These are phyloP conservation scores for Tribolium castaneum DNA, from an alignment of 1,140 invertebrate species.

Conservation along the genomic window DNA sequence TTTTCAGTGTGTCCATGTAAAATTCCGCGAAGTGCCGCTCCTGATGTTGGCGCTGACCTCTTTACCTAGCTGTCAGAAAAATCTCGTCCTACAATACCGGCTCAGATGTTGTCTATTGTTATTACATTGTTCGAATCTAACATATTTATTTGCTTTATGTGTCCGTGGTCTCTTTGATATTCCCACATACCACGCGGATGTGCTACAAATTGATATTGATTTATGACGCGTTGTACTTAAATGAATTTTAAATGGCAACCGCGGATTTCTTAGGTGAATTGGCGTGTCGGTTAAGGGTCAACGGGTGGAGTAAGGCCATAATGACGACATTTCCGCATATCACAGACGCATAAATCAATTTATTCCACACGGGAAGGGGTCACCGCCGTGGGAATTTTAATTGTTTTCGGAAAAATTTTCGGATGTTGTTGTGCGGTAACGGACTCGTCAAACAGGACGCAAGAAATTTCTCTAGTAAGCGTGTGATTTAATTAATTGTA, in stretches of 20 bases:
- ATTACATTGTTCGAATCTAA: constrained; percentile 53
- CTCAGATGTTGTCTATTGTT: constrained; percentile 54
- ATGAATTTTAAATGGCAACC: constrained; percentile 43
- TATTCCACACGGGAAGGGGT: not conserved
- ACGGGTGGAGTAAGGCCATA: constrained; percentile 17
- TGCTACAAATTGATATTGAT: constrained; percentile 58
- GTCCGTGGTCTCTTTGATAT: constrained; percentile 54
- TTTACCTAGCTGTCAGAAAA: constrained; percentile 47
- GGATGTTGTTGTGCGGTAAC: no score
- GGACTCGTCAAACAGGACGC: no score
- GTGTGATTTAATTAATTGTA: not conserved
- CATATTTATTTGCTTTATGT: constrained; percentile 55
- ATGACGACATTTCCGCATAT: constrained; percentile 35
- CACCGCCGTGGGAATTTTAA: not conserved
- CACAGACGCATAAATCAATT: constrained; percentile 30
- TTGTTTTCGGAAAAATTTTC: no score
- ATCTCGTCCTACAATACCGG: constrained; percentile 38
- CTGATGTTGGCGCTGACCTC: constrained; percentile 55
- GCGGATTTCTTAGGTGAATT: constrained; percentile 29
- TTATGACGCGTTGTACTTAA: constrained; percentile 43
- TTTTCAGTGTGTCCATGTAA: constrained; percentile 41
- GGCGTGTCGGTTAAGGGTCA: constrained; percentile 34
- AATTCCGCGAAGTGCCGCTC: constrained; percentile 53
- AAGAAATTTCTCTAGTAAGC: no score
- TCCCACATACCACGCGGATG: constrained; percentile 56